Conservation (phyloP, 64 coral and sea anemone genomes). For the Platygyra sinensis region DNA sequence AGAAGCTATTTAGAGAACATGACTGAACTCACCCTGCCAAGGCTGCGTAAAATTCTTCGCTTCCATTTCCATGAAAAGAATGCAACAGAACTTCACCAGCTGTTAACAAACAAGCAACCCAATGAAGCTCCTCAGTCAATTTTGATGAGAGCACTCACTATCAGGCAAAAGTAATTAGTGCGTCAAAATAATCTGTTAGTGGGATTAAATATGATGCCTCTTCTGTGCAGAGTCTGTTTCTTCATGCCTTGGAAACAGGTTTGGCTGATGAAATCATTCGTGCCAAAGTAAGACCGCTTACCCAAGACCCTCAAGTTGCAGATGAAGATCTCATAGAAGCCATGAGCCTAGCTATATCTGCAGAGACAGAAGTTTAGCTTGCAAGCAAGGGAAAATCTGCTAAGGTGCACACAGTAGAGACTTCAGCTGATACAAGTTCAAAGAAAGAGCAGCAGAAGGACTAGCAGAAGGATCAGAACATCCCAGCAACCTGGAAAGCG, state of each 20-base stretch:
- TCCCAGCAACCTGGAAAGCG: constrained; percentile 37
- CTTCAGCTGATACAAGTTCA: neutral
- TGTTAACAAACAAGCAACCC: constrained; percentile 36
- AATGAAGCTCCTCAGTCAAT: constrained; percentile 60
- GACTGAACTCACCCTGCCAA: too few species aligned
- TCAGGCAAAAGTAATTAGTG: constrained; percentile 64
- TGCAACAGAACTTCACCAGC: constrained; percentile 44
- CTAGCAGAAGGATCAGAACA: constrained; percentile 28
- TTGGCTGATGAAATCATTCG: too few species aligned
- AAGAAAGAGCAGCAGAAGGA: constrained; percentile 28
- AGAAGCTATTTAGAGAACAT: too few species aligned
- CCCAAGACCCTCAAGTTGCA: too few species aligned
- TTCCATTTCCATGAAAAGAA: too few species aligned
- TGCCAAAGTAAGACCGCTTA: too few species aligned
- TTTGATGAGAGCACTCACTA: constrained; percentile 47
- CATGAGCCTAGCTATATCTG: constrained; percentile 60
- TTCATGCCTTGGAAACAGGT: too few species aligned
- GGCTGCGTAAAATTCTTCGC: too few species aligned
- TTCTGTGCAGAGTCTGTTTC: too few species aligned
- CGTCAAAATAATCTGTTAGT: constrained; percentile 59
- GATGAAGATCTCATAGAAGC: too few species aligned
- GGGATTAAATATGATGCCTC: constrained; percentile 68
- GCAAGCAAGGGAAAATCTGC: constrained; percentile 24
- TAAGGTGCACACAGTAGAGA: neutral
- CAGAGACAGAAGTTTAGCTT: constrained; percentile 56